Base-by-base conservation (phyloP, 2,797 vertebrate genomes). In the Meriones psammophilus region DNA sequence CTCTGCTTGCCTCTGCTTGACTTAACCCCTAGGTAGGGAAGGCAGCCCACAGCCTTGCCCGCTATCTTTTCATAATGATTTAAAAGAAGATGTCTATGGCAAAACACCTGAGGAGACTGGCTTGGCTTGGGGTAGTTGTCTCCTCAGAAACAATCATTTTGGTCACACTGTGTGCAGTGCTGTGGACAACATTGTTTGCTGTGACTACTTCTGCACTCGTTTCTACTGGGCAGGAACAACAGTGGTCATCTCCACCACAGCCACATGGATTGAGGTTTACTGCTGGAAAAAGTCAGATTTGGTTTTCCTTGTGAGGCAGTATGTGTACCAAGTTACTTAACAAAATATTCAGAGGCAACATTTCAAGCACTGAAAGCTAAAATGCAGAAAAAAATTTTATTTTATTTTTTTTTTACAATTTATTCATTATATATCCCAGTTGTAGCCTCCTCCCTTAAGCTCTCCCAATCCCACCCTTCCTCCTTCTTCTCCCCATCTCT, bases 341-440 rank as follows among this genome's bases (percentile, higher is more conserved):
- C 3, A 54, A 58, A 13, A 8, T 89, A 33, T 73, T 85, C 90
- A 92, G 60, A 60, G 85, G 50, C 50, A 94, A 86, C 64, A 14
- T 42, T 26, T 93, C 68, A 95, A 92, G 88, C 30, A 88, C 36
- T 95, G 68, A 58, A 86, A 79, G 9, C 58, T 60, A 91, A 94
- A 92, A 64, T 74, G 18, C 26, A 28, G 36, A 10, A 50, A 8
- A 50, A 39, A 39, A 50, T 10, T 50, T 50, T n/a, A n/a, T n/a
- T 50, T n/a, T 50, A 50, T 50, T 50, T 10, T n/a, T 50, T 50
- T 50, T 50, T 50, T 50, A 50, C 50, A 50, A 10, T 50, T 50
- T 50, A 50, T 50, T 50, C 50, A 50, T 50, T 50, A 50, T 50
- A 10, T 50, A 50, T 50, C 50, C 50, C 50, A 50, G 50, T 50